These are phyloP conservation scores for Nebria brevicollis DNA, from an alignment of 2,888 invertebrate species.

Conservation along the genomic window DNA sequence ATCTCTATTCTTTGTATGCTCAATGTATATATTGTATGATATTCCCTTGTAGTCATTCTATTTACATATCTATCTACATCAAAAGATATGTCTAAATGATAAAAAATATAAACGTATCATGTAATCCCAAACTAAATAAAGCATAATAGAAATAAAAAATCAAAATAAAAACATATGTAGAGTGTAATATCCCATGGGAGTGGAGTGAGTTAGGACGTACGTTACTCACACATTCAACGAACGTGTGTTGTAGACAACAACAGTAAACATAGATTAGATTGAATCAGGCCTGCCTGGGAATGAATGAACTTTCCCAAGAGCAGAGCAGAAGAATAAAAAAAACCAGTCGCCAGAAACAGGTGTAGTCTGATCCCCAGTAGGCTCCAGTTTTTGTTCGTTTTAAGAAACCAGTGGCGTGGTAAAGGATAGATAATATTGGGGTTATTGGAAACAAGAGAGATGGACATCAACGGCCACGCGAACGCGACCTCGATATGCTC, in stretches of 20 bases:
- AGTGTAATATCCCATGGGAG: not conserved
- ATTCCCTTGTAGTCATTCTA: too few species aligned
- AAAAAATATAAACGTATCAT: not conserved
- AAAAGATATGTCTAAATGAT: not conserved
- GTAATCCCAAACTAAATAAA: not conserved
- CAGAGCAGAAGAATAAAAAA: constrained; percentile 52
- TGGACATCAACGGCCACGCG: constrained; percentile 39
- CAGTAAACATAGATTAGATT: constrained; percentile 43
- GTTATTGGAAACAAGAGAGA: not conserved
- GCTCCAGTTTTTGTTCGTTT: constrained; percentile 47
- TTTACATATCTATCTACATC: too few species aligned
- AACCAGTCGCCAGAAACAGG: constrained; percentile 56
- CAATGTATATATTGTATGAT: too few species aligned
- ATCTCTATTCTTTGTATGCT: too few species aligned
- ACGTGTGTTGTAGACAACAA: not conserved
- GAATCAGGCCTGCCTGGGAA: constrained; percentile 52
- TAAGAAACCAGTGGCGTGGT: constrained; percentile 50
- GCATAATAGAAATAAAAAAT: not conserved
- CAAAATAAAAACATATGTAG: not conserved
- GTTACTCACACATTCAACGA: not conserved
- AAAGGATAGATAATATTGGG: constrained; percentile 10
- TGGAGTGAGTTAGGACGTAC: not conserved
- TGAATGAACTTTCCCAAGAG: constrained; percentile 58
- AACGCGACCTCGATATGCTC: constrained; percentile 28
- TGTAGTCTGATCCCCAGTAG: constrained; percentile 55